phyloP scores from a whole-genome alignment of 1,140 invertebrate species.

The Drosophila parabipectinata region DNA sequence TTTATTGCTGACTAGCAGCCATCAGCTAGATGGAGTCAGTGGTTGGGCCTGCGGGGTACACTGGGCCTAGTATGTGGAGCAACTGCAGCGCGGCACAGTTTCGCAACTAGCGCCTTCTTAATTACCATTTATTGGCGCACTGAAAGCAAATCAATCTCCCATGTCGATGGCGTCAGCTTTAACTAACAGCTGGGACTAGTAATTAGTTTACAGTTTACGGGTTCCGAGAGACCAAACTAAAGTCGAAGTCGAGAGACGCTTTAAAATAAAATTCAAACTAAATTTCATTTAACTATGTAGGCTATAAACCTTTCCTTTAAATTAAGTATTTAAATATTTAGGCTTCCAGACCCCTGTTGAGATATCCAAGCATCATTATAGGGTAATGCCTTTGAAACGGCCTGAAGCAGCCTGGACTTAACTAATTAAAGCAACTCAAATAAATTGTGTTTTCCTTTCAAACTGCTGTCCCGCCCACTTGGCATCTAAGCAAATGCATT shows the following conservation, averaged over 20 bases:
- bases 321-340: background rate
- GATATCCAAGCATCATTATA: constrained; percentile 1
- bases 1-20: constrained; percentile 73
- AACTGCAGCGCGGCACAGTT: constrained; percentile 63
- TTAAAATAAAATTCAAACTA: background rate
- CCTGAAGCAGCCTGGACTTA: constrained; percentile 17
- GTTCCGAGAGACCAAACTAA: background rate
- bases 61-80: constrained; percentile 44
- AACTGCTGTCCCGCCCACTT: constrained; percentile 18
- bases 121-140: constrained; percentile 59
- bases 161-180: constrained; percentile 53
- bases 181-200: constrained; percentile 44
- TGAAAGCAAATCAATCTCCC: constrained; percentile 49
- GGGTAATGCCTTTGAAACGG: constrained; percentile 12
- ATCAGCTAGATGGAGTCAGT: constrained; percentile 20
- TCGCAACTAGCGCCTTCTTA: constrained; percentile 54
- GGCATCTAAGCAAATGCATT: constrained; percentile 57
- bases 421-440: constrained; percentile 49
- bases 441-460: constrained; percentile 33
- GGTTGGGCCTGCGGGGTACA: background rate
- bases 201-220: constrained; percentile 40
- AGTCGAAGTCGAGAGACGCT: constrained; percentile 10
- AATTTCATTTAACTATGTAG: too few species aligned
- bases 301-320: too few species aligned
- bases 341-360: background rate